Conservation (phyloP, 2,888 invertebrate species). For the Orchesellides sinensis region DNA sequence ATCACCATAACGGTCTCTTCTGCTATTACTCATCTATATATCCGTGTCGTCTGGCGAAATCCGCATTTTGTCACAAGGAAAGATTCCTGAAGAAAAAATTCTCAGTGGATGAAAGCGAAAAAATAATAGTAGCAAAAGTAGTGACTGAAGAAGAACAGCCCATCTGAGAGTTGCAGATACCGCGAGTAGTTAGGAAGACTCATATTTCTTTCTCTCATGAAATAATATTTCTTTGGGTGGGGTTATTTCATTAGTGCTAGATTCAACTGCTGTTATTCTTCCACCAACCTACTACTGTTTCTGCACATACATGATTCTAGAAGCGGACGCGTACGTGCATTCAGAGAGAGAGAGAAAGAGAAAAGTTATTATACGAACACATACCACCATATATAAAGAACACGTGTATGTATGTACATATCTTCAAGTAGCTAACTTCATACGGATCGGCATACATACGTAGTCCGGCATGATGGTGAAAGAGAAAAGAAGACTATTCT, state of each 20-base stretch:
- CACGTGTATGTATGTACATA: constrained; percentile 9
- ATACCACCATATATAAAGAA: too few species aligned
- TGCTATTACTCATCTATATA: constrained; percentile 8
- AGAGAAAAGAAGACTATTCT: constrained; percentile 28
- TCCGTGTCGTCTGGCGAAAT: constrained; percentile 18
- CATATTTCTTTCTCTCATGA: constrained; percentile 61
- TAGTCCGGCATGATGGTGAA: constrained; percentile 40
- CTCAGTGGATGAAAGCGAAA: neutral
- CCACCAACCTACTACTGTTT: neutral
- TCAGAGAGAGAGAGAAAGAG: constrained; percentile 15
- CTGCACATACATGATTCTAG: constrained; percentile 1
- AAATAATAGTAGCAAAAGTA: neutral
- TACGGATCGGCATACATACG: neutral
- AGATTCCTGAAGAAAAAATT: constrained; percentile 5
- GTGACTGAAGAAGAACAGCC: constrained; percentile 53
- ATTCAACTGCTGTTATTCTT: constrained; percentile 37
- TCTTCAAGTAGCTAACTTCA: neutral
- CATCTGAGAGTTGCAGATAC: constrained; percentile 62
- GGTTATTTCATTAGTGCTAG: constrained; percentile 65
- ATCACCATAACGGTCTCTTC: neutral
- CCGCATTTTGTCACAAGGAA: constrained; percentile 20
- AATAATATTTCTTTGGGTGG: constrained; percentile 65
- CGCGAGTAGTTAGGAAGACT: constrained; percentile 33
- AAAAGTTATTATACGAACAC: too few species aligned
- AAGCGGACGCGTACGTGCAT: neutral